phyloP scores from a whole-genome alignment of 2,113 vertebrate species.

The Petaurus breviceps region DNA sequence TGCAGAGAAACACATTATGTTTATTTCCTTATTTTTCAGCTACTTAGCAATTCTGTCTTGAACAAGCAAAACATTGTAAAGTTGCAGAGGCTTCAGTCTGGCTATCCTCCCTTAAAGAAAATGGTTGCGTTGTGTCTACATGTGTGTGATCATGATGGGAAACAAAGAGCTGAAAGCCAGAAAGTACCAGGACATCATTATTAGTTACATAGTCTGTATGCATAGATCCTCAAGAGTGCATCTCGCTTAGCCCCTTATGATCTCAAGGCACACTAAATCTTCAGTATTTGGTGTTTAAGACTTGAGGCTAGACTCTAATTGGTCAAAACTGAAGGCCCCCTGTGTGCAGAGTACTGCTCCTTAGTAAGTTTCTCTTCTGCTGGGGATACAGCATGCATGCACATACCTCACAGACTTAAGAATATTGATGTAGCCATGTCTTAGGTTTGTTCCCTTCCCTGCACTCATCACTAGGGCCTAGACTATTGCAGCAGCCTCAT shows the following conservation, averaged over 20 bases:
- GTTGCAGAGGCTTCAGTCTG: not conserved
- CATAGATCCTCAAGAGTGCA: not conserved
- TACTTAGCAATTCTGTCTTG: not conserved
- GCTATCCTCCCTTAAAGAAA: not conserved
- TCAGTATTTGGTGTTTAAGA: not conserved
- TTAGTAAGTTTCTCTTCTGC: not conserved
- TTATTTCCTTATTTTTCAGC: constrained; percentile 2
- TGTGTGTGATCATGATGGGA: not conserved
- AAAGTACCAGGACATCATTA: not conserved
- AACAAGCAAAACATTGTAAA: not conserved
- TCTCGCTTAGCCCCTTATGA: not conserved
- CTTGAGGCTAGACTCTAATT: not conserved
- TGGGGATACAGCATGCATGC: not conserved
- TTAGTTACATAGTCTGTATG: not conserved
- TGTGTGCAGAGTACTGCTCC: not conserved
- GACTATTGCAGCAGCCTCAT: not conserved
- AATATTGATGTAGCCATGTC: not conserved
- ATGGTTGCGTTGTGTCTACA: not conserved
- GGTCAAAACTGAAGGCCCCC: not conserved
- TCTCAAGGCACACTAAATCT: not conserved
- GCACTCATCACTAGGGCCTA: not conserved
- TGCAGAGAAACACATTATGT: constrained; percentile 22
- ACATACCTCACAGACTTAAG: not conserved
- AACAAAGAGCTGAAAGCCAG: not conserved
- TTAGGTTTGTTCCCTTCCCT: not conserved